Percentiles rank a stretch among this genome's conserved stretches.
These are phyloP conservation scores for Pachydiplax longipennis DNA, from an alignment of 2,888 invertebrate species.

Conservation along the genomic window DNA sequence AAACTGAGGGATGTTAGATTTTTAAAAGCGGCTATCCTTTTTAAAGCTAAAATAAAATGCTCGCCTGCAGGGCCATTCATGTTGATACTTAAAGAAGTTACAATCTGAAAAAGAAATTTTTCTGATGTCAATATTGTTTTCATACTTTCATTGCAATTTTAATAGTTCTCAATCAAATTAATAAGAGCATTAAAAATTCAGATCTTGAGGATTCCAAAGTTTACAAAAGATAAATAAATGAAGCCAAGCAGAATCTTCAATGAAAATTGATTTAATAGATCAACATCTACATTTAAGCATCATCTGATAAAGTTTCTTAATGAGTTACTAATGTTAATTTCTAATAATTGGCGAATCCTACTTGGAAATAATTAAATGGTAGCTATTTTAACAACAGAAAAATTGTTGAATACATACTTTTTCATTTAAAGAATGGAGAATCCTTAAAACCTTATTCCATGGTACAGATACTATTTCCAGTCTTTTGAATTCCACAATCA, in stretches of 20 bases:
- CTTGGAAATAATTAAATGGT: not conserved
- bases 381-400: not conserved
- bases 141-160: too few species aligned
- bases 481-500: conserved; percentile 18
- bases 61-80: conserved; percentile 25
- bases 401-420: not conserved
- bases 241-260: not conserved
- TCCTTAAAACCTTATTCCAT: conserved; percentile 19
- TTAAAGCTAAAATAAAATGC: conserved; percentile 2
- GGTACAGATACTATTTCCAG: conserved; percentile 15
- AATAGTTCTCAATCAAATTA: too few species aligned
- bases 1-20: conserved; percentile 19
- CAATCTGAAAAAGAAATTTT: not conserved
- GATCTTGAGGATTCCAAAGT: not conserved
- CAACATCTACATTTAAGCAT: not conserved
- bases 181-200: too few species aligned
- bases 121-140: too few species aligned
- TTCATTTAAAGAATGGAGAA: conserved; percentile 34
- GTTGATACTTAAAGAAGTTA: conserved; percentile 15
- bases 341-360: too few species aligned
- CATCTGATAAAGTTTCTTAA: not conserved
- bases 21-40: conserved; percentile 6
- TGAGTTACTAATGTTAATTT: too few species aligned
- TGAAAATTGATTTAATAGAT: not conserved
- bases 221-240: not conserved